Evolutionary conservation across 92 coral and sea anemone genomes (phyloP).

Genomic region (Scolanthus callimorphus): DNA sequence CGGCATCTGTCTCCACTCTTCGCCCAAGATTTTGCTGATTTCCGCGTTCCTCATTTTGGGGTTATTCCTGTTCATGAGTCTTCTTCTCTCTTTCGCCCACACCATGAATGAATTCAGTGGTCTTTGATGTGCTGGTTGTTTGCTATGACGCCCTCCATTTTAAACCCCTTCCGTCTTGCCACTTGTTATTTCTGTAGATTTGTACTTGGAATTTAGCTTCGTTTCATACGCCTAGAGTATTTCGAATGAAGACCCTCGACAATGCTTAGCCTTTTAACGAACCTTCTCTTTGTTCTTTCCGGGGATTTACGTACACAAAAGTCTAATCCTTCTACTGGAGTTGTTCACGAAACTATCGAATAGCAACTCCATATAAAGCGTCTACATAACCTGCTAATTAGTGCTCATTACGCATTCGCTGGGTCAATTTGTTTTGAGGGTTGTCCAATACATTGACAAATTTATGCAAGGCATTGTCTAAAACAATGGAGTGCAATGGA

Average conservation of each 20-base stretch:
- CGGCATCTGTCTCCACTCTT: slow-evolving; percentile 82
- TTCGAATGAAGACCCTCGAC: slow-evolving; percentile 17
- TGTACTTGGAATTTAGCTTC: no score
- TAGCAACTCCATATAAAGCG: slow-evolving; percentile 3
- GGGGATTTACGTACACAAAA: slow-evolving; percentile 39
- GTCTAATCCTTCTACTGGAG: slow-evolving; percentile 33
- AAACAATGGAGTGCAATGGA: no score
- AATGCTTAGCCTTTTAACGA: slow-evolving; percentile 23
- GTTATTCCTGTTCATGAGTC: slow-evolving; percentile 75
- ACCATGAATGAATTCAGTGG: slow-evolving; percentile 92
- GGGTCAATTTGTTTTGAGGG: no score
- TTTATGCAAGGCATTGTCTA: no score
- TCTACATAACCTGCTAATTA: slow-evolving; percentile 35
- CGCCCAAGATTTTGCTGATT: slow-evolving; percentile 83
- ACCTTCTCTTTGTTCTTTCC: slow-evolving; percentile 14
- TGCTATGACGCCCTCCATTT: background rate
- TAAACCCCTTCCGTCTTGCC: no score
- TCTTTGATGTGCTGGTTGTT: slow-evolving; percentile 57
- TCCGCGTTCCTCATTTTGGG: slow-evolving; percentile 95
- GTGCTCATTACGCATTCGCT: slow-evolving; percentile 17
- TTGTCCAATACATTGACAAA: no score
- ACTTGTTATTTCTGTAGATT: no score
- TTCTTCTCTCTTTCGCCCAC: slow-evolving; percentile 80
- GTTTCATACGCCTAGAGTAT: slow-evolving; percentile 9
- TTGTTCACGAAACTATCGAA: slow-evolving; percentile 16